Evolutionary conservation across 2,888 invertebrate species (phyloP), one percentile per base, ranked within the genome.

Genomic region (Dryobotodes eremita): DNA sequence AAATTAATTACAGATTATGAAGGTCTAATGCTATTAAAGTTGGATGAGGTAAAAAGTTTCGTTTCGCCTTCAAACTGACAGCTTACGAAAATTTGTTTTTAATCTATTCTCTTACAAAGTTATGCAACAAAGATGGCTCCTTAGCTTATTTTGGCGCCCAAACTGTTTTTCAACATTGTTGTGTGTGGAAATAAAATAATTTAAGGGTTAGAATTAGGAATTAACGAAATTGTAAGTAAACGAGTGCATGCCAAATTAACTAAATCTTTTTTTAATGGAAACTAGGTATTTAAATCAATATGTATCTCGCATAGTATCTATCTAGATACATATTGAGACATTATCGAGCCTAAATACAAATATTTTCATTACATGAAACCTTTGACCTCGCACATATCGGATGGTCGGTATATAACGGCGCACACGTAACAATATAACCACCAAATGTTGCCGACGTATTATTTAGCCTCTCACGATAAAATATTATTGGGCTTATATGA

Each of bases 1-100:
- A 86, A 86, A 90, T 89, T 90, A 87, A 89, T 86, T 84, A 85
- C 83, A 81, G 88, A 90, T 88, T 89, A 83, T 80, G 78, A 85
- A 87, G 86, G 83, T 79, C 83, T 85, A 82, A 87, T 82, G 82
- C 82, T 83, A 84, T 86, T 86, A 83, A 88, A 85, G 85, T 89
- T 88, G 77, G 65, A 80, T 82, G 76, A 82, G 84, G 74, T 84
- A 79, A 79, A 79, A 84, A 87, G 86, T 88, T 89, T 78, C 50
- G 62, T 68, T 88, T 84, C 50, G 77, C 74, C 77, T 79, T 80
- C 78, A 57, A 80, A 84, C 79, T 84, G 82, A 73, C 71, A 75
- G 79, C 70, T 84, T 80, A 75, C 72, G 80, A 82, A 84, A 86
- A 82, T 84, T 84, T 79, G 64, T 85, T 86, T 85, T 79, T 75